These are phyloP conservation scores for Sardina pilchardus DNA, from an alignment of 2,113 vertebrate genomes.

Conservation along the genomic window DNA sequence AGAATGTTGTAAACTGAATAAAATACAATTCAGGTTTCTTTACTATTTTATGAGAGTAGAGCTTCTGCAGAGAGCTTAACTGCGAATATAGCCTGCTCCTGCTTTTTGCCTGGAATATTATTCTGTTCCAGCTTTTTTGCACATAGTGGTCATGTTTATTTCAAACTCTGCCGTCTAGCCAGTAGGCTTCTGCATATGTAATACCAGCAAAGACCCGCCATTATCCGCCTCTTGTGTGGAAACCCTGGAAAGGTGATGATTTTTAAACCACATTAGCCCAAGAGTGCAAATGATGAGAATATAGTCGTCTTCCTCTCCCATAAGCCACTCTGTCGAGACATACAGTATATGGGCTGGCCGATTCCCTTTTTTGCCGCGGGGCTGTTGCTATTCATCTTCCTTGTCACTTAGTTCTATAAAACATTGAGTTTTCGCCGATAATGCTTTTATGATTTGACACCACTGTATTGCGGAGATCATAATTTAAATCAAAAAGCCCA, in stretches of 20 bases:
- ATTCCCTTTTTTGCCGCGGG: background rate
- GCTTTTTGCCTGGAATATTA: background rate
- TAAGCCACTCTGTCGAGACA: background rate
- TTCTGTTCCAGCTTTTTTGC: background rate
- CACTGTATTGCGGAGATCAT: background rate
- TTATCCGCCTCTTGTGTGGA: background rate
- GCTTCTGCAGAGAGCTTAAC: background rate
- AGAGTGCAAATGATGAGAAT: background rate
- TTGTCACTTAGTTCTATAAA: slow-evolving; percentile 10
- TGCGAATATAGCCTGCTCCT: background rate
- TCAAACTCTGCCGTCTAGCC: background rate
- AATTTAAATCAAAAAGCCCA: slow-evolving; percentile 5
- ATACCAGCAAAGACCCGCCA: background rate
- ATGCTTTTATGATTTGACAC: slow-evolving; percentile 1
- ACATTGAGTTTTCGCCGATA: background rate
- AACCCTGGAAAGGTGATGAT: background rate
- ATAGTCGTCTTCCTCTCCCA: background rate
- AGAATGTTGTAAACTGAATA: slow-evolving; percentile 5
- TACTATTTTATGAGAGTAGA: background rate
- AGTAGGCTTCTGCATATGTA: background rate
- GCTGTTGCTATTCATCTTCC: slow-evolving; percentile 8
- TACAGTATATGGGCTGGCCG: background rate
- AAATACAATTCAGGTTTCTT: background rate
- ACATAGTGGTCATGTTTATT: background rate
- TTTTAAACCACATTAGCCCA: background rate